Evolutionary conservation across 2,113 vertebrate genomes (phyloP), one percentile per base, ranked within the genome.

Genomic region (Alexandromys fortis): DNA sequence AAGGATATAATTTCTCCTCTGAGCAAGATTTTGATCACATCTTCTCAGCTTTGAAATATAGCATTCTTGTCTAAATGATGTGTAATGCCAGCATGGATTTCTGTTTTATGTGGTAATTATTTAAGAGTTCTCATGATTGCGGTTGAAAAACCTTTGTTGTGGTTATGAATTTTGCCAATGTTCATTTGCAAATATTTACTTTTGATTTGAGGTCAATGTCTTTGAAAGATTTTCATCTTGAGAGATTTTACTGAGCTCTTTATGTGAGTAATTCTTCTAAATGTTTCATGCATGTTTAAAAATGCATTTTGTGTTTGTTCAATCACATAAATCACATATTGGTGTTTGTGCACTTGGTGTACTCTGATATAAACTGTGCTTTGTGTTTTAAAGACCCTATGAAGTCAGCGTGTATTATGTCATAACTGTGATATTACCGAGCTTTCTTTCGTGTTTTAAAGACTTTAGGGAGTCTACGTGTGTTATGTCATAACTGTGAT

Each of bases 51-150:
- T 81, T 30, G 1, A 85, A 90, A 73, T 92, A 72, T 26, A 63
- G 12, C 8, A 26, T 21, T 21, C 14, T n/a, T 61, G 92, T 76
- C 45, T 82, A 55, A 95, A 81, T 68, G 45, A 30, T 26, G 5
- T 81, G 0, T 81, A 85, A 85, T 92, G 95, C 91, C 61, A 81
- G 30, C 3, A 58, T 88, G 75, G 87, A 83, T 90, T 92, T 87
- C 21, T 17, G 33, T 63, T 90, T 68, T 52, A 89, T 9, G 47
- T 10, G 75, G 35, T 72, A 86, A 13, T 38, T 68, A 86, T 92
- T 92, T 65, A 75, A 52, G 68, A 75, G 22, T 55, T 92, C 89
- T 70, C 35, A 63, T 79, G 5, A 73, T 96, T 91, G 8, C 9
- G 19, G 52, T 90, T 81, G 7, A 89, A 95, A 85, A 85, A 70